Evolutionary conservation across 2,113 vertebrate species (phyloP).

Genomic region (Gallinago jamesoni): DNA sequence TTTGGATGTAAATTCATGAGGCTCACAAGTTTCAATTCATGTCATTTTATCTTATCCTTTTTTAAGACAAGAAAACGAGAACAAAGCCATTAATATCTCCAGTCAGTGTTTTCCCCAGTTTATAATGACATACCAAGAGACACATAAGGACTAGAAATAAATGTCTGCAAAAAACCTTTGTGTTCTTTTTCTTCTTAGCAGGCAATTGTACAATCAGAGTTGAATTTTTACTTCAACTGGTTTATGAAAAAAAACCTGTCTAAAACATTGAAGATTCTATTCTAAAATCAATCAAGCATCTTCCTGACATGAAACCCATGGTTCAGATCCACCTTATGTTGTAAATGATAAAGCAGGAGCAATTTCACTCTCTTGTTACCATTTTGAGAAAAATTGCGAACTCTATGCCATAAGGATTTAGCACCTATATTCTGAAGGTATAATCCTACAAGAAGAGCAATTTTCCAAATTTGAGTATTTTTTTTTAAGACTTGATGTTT

Average conservation of each 20-base stretch:
- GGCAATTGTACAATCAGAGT: not conserved
- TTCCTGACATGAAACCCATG: not conserved
- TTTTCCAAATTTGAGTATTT: not conserved
- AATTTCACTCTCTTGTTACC: not conserved
- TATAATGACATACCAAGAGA: conserved; percentile 20
- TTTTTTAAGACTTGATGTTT: not conserved
- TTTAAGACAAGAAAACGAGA: conserved; percentile 10
- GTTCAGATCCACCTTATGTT: not conserved
- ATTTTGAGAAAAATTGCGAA: not conserved
- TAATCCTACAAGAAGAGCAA: not conserved
- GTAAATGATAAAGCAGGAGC: not conserved
- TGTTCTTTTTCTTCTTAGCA: not conserved
- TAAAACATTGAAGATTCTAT: not conserved
- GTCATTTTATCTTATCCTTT: not conserved
- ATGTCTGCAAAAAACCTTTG: not conserved
- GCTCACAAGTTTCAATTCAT: not conserved
- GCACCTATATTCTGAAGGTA: not conserved
- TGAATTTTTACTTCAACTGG: not conserved
- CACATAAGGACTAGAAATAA: conserved; percentile 32
- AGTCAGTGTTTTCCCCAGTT: not conserved
- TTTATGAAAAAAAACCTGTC: not conserved
- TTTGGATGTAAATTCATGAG: not conserved
- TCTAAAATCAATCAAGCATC: conserved; percentile 8
- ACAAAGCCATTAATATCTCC: not conserved
- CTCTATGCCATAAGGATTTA: not conserved